phyloP scores from a whole-genome alignment of 1,140 invertebrate genomes.

The Mactra quadrangularis region DNA sequence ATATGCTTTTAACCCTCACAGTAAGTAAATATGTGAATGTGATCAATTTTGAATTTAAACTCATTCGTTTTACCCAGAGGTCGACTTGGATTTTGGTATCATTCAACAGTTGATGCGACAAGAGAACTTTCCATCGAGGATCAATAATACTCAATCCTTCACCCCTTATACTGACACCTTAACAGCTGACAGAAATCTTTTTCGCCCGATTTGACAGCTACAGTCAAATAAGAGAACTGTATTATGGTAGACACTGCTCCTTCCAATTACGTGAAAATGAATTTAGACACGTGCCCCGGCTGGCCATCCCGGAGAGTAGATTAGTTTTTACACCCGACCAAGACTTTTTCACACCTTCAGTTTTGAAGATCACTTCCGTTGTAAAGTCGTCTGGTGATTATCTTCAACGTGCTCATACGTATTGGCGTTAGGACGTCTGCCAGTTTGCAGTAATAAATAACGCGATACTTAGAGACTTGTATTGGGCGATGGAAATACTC shows the following conservation, averaged over 20 bases:
- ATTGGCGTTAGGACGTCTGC: conserved; percentile 56
- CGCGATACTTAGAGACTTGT: conserved; percentile 41
- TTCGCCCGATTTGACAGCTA: conserved; percentile 59
- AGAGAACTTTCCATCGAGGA: not conserved
- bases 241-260: conserved; percentile 53
- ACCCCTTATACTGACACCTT: conserved; percentile 29
- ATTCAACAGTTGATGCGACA: too few species aligned
- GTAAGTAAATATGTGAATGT: too few species aligned
- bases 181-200: conserved; percentile 61
- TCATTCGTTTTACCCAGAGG: too few species aligned
- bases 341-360: conserved; percentile 61
- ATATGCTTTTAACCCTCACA: too few species aligned
- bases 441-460: conserved; percentile 56
- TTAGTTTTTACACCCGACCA: conserved; percentile 63
- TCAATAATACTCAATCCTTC: conserved; percentile 56
- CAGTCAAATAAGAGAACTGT: conserved; percentile 34
- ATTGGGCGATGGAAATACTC: conserved; percentile 9
- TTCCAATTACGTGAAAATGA: conserved; percentile 63
- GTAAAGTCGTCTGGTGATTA: conserved; percentile 63
- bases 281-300: conserved; percentile 59
- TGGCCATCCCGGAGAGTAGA: conserved; percentile 55
- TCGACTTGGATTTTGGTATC: too few species aligned
- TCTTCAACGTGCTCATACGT: conserved; percentile 56
- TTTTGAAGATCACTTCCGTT: conserved; percentile 55
- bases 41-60: too few species aligned